Evolutionary conservation across 2,113 vertebrate genomes (phyloP), one percentile per base, ranked within the genome.

Genomic region (Hippocampus abdominalis): DNA sequence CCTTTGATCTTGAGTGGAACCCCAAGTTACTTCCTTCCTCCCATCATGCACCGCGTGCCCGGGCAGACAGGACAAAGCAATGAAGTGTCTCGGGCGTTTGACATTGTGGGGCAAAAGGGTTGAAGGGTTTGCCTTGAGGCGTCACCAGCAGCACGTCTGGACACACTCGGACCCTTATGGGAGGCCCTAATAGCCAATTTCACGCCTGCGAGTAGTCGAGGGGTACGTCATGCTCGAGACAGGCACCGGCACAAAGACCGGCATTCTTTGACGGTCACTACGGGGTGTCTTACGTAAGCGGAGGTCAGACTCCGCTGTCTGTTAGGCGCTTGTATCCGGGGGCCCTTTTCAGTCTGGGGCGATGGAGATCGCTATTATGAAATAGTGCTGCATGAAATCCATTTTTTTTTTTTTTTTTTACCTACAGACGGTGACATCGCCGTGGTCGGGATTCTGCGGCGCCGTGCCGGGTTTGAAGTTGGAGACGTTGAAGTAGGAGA

Each of bases 401-500:
- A n/a, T n/a, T 36, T 36, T 36, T 27, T 1, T 15, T 18, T 18
- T 20, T 8, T 11, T n/a, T 54, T 16, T 80, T 89, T 90, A 98
- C 96, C 96, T 93, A 94, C 96, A 98, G 72, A 96, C 84, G 11
- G 91, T 89, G 87, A 96, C 84, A n/a, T 94, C 89, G 32, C 87
- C 88, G n/a, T 82, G 87, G 54, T 68, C 84, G 0, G 94, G 92
- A 83, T 82, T 90, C 46, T 89, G 85, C 2, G 96, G 95, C 40
- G 91, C 90, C 0, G 94, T 95, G 27, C 94, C 96, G 2, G 89
- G 80, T 81, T 94, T 94, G 71, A 98, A 94, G 73, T 96, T 91
- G 62, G 94, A 96, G 84, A 97, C 92, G 1, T 99, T 98, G 90
- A 99, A 99, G 85, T 95, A 95, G 66, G 97, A 99, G 49, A 99